Base-by-base conservation (phyloP, 2,113 vertebrate genomes). In the Phyllostomus hastatus region DNA sequence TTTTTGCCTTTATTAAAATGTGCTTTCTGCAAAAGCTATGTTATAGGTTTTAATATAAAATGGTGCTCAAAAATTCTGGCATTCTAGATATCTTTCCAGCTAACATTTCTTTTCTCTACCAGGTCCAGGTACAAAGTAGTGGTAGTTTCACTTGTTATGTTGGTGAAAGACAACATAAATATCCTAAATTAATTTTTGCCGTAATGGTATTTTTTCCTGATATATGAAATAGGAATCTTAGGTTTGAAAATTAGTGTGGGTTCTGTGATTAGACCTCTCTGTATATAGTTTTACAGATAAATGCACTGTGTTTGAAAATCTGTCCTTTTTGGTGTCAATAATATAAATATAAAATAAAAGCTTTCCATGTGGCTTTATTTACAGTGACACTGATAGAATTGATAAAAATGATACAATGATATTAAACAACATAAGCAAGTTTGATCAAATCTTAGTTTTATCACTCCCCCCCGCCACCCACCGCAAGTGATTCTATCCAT, bases 331-430 rank as follows among this genome's bases (percentile, higher is more conserved):
- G 64, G 79, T 88, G 61, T 86, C 88, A 80, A 67, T 97, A 97
- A 97, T 87, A 95, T 22, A 43, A 31, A 81, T 79, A 96, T 94
- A 97, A 98, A 94, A 90, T 79, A 73, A 93, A 98, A 97, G 83
- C 95, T 97, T 95, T 96, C 82, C 12, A 11, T 43, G n/a, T 70
- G 16, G 78, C 93, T 97, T 98, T 98, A 97, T 97, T 98, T 98
- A 97, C 61, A 97, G 82, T 59, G 80, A 61, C 82, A 73, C 48
- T 87, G 95, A 96, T 91, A 97, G 95, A 97, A 94, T 86, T 96
- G 88, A 84, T 97, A 80, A 79, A 96, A 85, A 92, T 91, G 89
- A 95, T 59, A 50, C 90, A 81, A 33, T 46, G 67, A 57, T 82
- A 96, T 98, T 98, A 98, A 97, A 46, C 79, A 95, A 79, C 72